phyloP scores from a whole-genome alignment of 1,140 invertebrate species.

The Megalopta genalis region DNA sequence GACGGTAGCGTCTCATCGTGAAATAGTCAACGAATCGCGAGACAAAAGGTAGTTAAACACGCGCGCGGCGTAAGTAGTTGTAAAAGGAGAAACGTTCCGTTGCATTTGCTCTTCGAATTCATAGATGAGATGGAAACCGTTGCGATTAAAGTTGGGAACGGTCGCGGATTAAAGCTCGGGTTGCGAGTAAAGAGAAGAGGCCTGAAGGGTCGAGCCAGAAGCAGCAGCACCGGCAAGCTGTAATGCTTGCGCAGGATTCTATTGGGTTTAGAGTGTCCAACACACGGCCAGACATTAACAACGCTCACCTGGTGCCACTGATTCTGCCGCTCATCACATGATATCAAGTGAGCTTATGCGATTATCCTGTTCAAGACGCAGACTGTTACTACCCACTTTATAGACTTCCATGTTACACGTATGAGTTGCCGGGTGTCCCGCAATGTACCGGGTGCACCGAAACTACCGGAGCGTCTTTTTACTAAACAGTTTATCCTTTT shows the following conservation, averaged over 20 bases:
- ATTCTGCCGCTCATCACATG: constrained; percentile 35
- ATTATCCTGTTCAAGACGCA: constrained; percentile 36
- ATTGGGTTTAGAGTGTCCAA: constrained; percentile 42
- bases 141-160: constrained; percentile 27
- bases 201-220: too few species aligned
- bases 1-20: background rate
- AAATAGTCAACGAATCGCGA: too few species aligned
- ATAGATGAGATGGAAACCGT: constrained; percentile 6
- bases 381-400: background rate
- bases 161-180: constrained; percentile 38
- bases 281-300: background rate
- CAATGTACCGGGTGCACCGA: too few species aligned
- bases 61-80: too few species aligned
- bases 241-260: constrained; percentile 26
- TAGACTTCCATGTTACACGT: background rate
- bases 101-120: constrained; percentile 6
- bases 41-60: too few species aligned
- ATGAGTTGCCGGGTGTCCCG: background rate
- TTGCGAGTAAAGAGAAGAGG: background rate
- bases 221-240: background rate
- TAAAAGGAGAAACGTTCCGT: constrained; percentile 11
- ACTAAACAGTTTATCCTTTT: too few species aligned
- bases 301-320: constrained; percentile 29
- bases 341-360: constrained; percentile 33
- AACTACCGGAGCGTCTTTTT: too few species aligned